phyloP scores from a whole-genome alignment of 35 echinoderm and acorn worm species.

The Apostichopus californicus region DNA sequence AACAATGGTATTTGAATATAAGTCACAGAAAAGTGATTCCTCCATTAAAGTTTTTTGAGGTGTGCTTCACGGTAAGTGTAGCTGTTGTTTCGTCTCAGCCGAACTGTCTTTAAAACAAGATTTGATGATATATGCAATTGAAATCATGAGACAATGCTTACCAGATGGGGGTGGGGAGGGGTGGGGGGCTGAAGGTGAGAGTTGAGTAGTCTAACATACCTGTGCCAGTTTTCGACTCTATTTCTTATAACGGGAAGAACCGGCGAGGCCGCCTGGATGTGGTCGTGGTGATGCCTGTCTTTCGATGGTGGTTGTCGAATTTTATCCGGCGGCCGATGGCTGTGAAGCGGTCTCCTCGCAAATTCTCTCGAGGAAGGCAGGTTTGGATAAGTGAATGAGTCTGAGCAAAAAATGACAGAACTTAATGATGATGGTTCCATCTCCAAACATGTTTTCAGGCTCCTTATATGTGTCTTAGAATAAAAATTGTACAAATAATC shows the following conservation, averaged over 20 bases:
- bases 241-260: neutral
- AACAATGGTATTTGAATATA: no score
- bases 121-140: no score
- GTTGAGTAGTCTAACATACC: neutral
- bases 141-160: no score
- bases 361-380: slow-evolving; percentile 11
- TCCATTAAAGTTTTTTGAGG: no score
- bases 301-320: neutral
- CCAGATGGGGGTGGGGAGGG: no score
- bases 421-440: neutral
- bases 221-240: slow-evolving; percentile 31
- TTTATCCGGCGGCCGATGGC: neutral
- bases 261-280: slow-evolving; percentile 1
- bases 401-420: neutral
- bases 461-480: neutral
- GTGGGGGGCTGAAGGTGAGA: no score
- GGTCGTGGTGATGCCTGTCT: neutral
- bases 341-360: neutral
- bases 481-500: neutral
- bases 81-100: no score
- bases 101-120: no score
- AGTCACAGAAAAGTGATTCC: no score
- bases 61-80: no score
- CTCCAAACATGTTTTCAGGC: no score
- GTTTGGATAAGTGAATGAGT: neutral